These are phyloP conservation scores for Axea sp. DNA, from an alignment of 2,888 invertebrate species.

Conservation along the genomic window DNA sequence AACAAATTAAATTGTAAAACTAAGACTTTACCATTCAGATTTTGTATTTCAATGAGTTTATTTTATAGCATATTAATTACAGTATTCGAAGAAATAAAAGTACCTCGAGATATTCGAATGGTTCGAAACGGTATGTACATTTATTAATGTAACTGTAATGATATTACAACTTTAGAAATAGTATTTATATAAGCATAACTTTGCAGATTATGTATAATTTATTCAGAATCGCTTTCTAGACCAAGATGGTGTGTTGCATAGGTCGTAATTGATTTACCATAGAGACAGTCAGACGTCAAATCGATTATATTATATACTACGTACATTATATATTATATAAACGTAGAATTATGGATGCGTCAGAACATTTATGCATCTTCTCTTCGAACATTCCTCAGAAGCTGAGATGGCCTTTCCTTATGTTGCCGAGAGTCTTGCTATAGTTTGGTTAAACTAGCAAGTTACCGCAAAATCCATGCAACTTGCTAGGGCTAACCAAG, in stretches of 20 bases:
- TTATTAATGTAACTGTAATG: slow-evolving; percentile 25
- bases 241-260: slow-evolving; percentile 33
- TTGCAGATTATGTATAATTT: slow-evolving; percentile 52
- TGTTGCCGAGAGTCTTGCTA: slow-evolving; percentile 37
- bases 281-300: slow-evolving; percentile 57
- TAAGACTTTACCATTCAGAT: too few species aligned
- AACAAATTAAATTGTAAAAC: too few species aligned
- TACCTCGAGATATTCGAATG: slow-evolving; percentile 2
- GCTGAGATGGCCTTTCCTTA: slow-evolving; percentile 36
- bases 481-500: slow-evolving; percentile 56
- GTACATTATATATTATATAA: slow-evolving; percentile 55
- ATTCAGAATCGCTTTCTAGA: slow-evolving; percentile 51
- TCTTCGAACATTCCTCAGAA: slow-evolving; percentile 65
- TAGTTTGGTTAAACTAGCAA: slow-evolving; percentile 57
- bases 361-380: slow-evolving; percentile 58
- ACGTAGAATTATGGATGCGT: slow-evolving; percentile 54
- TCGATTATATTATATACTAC: slow-evolving; percentile 55
- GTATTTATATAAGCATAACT: slow-evolving; percentile 52
- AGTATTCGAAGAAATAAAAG: neutral
- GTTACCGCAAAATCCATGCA: slow-evolving; percentile 60
- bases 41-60: too few species aligned
- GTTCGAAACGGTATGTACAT: slow-evolving; percentile 23
- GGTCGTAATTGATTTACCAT: slow-evolving; percentile 53
- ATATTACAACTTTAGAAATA: slow-evolving; percentile 47
- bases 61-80: too few species aligned